Conservation (phyloP, 2,888 invertebrate species). For the Iselma pallidipennis region DNA sequence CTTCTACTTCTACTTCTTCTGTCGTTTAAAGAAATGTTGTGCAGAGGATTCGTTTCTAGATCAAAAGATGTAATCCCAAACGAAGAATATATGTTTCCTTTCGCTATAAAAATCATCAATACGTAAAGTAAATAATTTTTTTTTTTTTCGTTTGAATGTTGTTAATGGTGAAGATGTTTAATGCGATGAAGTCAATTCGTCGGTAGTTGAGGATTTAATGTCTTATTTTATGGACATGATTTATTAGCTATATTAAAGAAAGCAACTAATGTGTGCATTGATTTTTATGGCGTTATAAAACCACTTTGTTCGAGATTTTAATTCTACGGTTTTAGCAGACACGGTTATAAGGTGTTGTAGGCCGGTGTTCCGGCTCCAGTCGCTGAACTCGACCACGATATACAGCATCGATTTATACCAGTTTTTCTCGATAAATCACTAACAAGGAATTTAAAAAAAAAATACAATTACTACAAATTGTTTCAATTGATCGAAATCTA, state of each 20-base stretch:
- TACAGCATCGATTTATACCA: background rate
- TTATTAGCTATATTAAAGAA: slow-evolving; percentile 27
- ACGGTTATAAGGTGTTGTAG: background rate
- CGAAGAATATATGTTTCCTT: slow-evolving; percentile 12
- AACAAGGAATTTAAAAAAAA: too few species aligned
- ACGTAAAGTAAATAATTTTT: slow-evolving; percentile 11
- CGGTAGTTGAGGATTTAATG: slow-evolving; percentile 24
- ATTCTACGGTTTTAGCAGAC: slow-evolving; percentile 14
- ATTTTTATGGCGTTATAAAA: slow-evolving; percentile 30
- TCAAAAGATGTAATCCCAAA: slow-evolving; percentile 4
- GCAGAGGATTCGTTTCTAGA: too few species aligned
- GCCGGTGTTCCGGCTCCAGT: slow-evolving; percentile 3
- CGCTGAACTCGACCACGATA: slow-evolving; percentile 7
- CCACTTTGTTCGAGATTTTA: slow-evolving; percentile 27
- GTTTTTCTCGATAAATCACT: background rate
- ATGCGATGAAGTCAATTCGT: slow-evolving; percentile 13
- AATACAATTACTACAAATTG: too few species aligned
- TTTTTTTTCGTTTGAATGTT: slow-evolving; percentile 4
- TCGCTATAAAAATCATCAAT: slow-evolving; percentile 7
- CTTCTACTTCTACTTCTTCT: background rate
- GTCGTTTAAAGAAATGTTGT: slow-evolving; percentile 4
- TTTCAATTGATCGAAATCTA: too few species aligned
- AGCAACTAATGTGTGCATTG: slow-evolving; percentile 29
- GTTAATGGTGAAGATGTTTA: slow-evolving; percentile 7
- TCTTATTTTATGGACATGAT: slow-evolving; percentile 27